These are phyloP conservation scores for Eupithecia inturbata DNA, from an alignment of 2,888 invertebrate species.

Conservation along the genomic window DNA sequence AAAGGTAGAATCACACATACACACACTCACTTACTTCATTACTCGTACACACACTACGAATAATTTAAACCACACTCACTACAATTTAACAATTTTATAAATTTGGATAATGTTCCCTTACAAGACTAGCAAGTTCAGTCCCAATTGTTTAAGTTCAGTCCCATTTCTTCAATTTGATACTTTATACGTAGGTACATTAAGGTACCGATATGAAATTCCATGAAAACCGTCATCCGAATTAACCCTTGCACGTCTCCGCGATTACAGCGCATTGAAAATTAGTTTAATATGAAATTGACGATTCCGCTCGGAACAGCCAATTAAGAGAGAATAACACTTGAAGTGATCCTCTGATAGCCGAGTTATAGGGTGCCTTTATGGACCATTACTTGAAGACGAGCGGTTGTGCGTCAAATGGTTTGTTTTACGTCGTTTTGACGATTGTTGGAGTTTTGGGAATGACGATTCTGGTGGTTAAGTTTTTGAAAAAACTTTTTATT, in stretches of 20 bases:
- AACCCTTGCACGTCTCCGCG: slow-evolving; percentile 73
- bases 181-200: neutral
- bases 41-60: too few species aligned
- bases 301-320: slow-evolving; percentile 81
- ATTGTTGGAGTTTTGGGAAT: neutral
- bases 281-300: slow-evolving; percentile 84
- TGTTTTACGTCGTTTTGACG: slow-evolving; percentile 16
- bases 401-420: slow-evolving; percentile 26
- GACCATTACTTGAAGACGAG: slow-evolving; percentile 72
- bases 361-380: slow-evolving; percentile 83
- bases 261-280: slow-evolving; percentile 82
- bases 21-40: too few species aligned
- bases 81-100: too few species aligned
- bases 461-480: neutral
- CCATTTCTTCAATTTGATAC: neutral
- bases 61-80: too few species aligned
- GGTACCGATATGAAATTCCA: neutral
- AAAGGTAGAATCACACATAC: too few species aligned
- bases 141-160: too few species aligned
- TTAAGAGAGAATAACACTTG: slow-evolving; percentile 81
- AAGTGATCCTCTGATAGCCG: slow-evolving; percentile 78
- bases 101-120: too few species aligned
- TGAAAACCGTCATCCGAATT: slow-evolving; percentile 26
- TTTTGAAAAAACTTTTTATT: neutral
- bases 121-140: too few species aligned